These are phyloP conservation scores for Neria commutata DNA, from an alignment of 2,888 invertebrate genomes.

Conservation along the genomic window DNA sequence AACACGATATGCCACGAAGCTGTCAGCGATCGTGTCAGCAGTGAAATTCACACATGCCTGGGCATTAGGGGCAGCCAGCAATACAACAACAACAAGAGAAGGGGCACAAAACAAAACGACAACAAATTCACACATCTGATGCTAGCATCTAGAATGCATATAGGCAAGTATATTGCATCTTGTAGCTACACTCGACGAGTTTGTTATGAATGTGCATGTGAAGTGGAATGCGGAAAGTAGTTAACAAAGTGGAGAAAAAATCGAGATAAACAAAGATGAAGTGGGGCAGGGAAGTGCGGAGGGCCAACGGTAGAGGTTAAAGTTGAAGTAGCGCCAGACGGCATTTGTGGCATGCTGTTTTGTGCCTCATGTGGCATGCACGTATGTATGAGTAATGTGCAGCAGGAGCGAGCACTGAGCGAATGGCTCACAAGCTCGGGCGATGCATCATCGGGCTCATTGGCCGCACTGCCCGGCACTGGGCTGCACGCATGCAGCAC, in stretches of 20 bases:
- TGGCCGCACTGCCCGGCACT: background rate
- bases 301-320: too few relatives aligned
- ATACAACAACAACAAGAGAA: background rate
- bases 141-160: too few relatives aligned
- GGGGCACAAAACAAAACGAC: background rate
- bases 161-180: too few relatives aligned
- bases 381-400: too few relatives aligned
- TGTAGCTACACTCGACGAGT: too few relatives aligned
- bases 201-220: constrained; percentile 2
- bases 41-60: constrained; percentile 2
- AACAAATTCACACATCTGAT: background rate
- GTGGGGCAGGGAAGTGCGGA: too few relatives aligned
- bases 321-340: too few relatives aligned
- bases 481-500: background rate
- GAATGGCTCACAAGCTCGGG: background rate
- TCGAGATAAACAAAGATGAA: background rate
- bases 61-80: too few relatives aligned
- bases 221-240: too few relatives aligned
- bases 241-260: background rate
- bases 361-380: too few relatives aligned
- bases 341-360: too few relatives aligned
- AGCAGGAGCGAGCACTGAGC: too few relatives aligned
- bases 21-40: background rate
- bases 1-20: constrained; percentile 14
- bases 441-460: constrained; percentile 11